A percentile compares a stretch with the other conserved stretches of the same genome.
Conservation (phyloP, 2,113 vertebrate species). For the Malurus elegans region DNA sequence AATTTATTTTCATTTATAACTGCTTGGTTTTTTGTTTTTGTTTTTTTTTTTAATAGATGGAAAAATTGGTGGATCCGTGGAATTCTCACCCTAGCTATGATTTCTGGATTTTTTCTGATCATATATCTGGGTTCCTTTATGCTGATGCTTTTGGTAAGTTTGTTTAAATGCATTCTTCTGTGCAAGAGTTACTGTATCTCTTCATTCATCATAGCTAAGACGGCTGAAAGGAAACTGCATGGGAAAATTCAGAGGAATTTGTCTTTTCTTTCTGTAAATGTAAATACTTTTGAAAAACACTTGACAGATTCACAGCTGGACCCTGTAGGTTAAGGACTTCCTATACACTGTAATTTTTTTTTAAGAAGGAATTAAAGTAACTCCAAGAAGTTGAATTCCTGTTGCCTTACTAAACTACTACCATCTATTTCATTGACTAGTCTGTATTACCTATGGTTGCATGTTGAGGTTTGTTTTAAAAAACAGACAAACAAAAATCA, state of each 20-base stretch:
- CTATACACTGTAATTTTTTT: background rate
- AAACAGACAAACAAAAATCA: background rate
- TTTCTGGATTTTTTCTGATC: slow-evolving; percentile 87
- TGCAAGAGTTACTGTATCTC: background rate
- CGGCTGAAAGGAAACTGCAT: background rate
- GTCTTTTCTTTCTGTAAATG: background rate
- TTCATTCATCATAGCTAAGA: background rate
- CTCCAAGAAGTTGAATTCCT: background rate
- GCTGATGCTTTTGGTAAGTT: slow-evolving; percentile 88
- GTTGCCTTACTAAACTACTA: background rate
- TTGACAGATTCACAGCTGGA: background rate
- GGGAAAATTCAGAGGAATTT: background rate
- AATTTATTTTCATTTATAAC: background rate
- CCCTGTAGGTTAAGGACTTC: background rate
- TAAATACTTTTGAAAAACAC: background rate
- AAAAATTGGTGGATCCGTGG: slow-evolving; percentile 99
- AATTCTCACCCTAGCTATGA: slow-evolving; percentile 93
- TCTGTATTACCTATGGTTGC: background rate
- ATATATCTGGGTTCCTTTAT: slow-evolving; percentile 93
- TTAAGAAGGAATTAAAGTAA: background rate
- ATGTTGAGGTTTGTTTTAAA: background rate
- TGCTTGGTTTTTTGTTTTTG: background rate
- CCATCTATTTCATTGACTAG: background rate
- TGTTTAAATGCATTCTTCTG: background rate
- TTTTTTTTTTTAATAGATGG: slow-evolving; percentile 79